Base-by-base conservation (phyloP, 2,888 invertebrate species). In the Parthenolecanium corni region DNA sequence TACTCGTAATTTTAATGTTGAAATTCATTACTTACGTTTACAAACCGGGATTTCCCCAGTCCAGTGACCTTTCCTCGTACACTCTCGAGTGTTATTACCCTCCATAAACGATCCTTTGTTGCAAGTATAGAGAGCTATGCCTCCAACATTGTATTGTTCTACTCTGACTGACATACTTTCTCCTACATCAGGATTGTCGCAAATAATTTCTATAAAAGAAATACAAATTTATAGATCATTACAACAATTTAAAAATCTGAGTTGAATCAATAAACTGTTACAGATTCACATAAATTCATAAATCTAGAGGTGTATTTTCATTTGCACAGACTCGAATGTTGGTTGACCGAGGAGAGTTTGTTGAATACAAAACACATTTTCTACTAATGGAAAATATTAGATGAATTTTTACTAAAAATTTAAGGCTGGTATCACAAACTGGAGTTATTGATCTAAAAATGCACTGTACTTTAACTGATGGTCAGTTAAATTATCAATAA, bases 21-120 rank as follows among this genome's bases (percentile, higher is more conserved):
- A n/a, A n/a, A n/a, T n/a, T n/a, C n/a, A n/a, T n/a, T n/a, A 78
- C 82, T 81, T 78, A 92, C 91, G 83, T 74, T 83, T 82, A 71
- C 92, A 92, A 31, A 78, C 78, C 0, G 92, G 90, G 42, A 84
- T 80, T 47, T 79, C 79, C 36, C 89, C 89, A 65, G 80, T 83
- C 92, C 92, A 93, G 46, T 80, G 78, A n/a, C 91, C 90, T 67
- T 81, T 83, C 49, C 83, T 81, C 67, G 82, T 75, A 70, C 92
- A 92, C 5, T 80, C 76, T 67, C 91, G 80, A 0, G 86, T 86
- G 52, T 82, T 81, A 72, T 89, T 89, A 36, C 91, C 91, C 66
- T 84, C 80, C 73, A 92, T 78, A 61, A 79, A 80, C 70, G 85
- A 84, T 0, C 92, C 92, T 68, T 85, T 80, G n/a, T 85, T 83